Evolutionary conservation across 2,113 vertebrate genomes (phyloP), one percentile per base, ranked within the genome.

Genomic region (Toxotes chatareus): DNA sequence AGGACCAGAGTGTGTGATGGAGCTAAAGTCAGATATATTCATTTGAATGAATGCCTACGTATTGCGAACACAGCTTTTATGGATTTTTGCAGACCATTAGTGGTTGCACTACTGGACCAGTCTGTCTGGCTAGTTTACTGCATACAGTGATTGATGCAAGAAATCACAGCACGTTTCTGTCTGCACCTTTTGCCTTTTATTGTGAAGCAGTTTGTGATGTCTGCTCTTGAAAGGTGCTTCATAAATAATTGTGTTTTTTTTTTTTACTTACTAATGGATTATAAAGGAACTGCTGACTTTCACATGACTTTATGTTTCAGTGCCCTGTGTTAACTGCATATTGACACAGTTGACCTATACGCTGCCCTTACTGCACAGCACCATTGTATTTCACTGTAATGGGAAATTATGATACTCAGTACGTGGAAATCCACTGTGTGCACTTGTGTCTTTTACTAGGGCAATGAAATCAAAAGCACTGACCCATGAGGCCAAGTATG

Each of bases 401-500:
- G 55, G 57, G 21, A 59, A 88, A 67, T 85, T 73, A 82, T 84
- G 72, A 78, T 66, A 73, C 21, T 5, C 56, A 57, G 44, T 10
- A 51, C 32, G 51, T 47, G 77, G 47, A 85, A 86, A 88, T 77
- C 89, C 79, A 68, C 7, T 66, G 82, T 81, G 68, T 73, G 73
- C 79, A 79, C 83, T 86, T 75, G 56, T 68, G 82, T 85, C 65
- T 85, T 89, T 91, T 86, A 80, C 55, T 67, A 38, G 55, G 64
- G 83, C 73, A 86, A 88, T 78, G 51, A 84, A 88, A 88, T 90
- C 61, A 89, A 82, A 91, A 82, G 87, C 79, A 80, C 32, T 88
- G 85, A 91, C 82, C 89, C 90, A 79, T 73, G 71, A 85, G 68
- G 53, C 73, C 49, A 76, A 84, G 59, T 80, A 79, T 76, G 82